Evolutionary conservation across 1,140 invertebrate genomes (phyloP), one percentile per base, ranked within the genome.

Genomic region (Diachasmimorpha longicaudata): DNA sequence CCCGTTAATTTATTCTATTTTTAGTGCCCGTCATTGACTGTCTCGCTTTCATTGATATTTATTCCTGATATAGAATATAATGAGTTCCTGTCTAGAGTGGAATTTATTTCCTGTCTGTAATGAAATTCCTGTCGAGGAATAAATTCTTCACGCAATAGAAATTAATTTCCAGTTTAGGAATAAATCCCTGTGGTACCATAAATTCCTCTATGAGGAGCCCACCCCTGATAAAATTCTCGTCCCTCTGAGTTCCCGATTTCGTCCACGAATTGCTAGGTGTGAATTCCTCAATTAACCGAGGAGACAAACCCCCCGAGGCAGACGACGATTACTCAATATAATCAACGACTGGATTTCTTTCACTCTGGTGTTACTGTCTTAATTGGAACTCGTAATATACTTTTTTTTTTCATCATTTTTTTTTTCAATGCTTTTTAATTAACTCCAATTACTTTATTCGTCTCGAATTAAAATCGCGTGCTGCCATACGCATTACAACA

Each of bases 281-380:
- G 68, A 75, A 70, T 75, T 75, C 74, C 52, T 70, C 74, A 70
- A 75, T 75, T 75, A 75, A 75, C 52, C 67, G 58, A 70, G 37
- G 46, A 75, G 42, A 70, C 9, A 42, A 19, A 46, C 16, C 68
- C 74, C 37, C 69, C 69, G 19, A 13, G 21, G n/a, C 25, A 36
- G 46, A 48, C 36, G 23, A 58, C 21, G 31, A 70, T 75, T 75
- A 46, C 74, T 75, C 52, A 75, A 75, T 36, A 66, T 70, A 72
- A 70, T 70, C 23, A 14, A 46, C 19, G 39, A 69, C 44, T 16
- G 19, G 66, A 74, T 75, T 75, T 75, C 36, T 55, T 70, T 70
- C 19, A 31, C 46, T 55, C 68, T 44, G 31, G 68, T 70, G 68
- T 70, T 46, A 70, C 67, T 31, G 23, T 72, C 70, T 75, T 70